A percentile compares a stretch with the other conserved stretches of the same genome.
Evolutionary conservation across 2,113 vertebrate genomes (phyloP).

Genomic region (Phoenicopterus ruber): DNA sequence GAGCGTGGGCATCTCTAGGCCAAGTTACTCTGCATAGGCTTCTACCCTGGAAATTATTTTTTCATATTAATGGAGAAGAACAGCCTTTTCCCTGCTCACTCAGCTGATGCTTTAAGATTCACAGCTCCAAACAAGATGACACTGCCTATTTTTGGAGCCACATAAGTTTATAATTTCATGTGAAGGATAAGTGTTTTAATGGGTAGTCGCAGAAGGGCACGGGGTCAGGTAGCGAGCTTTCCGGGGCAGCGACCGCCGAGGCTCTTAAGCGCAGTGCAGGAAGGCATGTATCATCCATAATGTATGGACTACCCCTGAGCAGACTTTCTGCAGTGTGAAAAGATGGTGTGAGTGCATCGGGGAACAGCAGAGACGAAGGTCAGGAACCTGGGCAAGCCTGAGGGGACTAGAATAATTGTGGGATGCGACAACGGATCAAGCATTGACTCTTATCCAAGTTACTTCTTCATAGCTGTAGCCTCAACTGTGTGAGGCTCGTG

Average conservation of each 20-base stretch:
- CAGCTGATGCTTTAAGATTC: neutral
- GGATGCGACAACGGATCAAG: neutral
- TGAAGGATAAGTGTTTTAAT: neutral
- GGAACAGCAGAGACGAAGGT: neutral
- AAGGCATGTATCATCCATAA: neutral
- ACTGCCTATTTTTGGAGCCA: neutral
- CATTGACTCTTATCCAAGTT: neutral
- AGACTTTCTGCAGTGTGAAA: neutral
- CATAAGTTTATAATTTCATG: neutral
- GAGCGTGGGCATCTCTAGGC: neutral
- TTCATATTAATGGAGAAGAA: neutral
- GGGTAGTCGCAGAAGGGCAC: neutral
- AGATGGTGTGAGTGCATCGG: neutral
- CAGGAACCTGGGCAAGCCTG: neutral
- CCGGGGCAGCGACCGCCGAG: rapidly evolving
- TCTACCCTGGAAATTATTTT: neutral
- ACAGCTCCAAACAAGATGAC: neutral
- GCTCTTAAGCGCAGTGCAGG: neutral
- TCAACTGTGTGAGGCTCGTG: neutral
- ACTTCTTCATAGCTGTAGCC: neutral
- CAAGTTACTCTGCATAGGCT: neutral
- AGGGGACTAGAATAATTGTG: neutral
- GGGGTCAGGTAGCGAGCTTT: neutral
- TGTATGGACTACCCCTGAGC: neutral
- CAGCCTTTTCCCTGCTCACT: neutral